Evolutionary conservation across 2,888 invertebrate genomes (phyloP), one percentile per base, ranked within the genome.

Genomic region (Platerodrilus igneus): DNA sequence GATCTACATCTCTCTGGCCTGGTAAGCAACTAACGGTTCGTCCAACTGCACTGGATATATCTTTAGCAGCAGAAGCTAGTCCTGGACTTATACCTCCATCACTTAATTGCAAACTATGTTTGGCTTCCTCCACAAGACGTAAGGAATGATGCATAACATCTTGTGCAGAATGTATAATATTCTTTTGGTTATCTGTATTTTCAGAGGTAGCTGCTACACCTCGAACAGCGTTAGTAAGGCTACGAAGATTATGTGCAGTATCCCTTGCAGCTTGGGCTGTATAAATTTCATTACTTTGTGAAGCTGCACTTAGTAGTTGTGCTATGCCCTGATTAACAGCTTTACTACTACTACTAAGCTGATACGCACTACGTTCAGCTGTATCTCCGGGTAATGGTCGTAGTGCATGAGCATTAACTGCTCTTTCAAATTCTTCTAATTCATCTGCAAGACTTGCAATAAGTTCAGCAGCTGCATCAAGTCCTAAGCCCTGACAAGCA

Each of bases 1-100:
- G 78, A 62, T 96, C 95, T n/a, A 97, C 85, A 62, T 95, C 94
- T 35, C 85, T 81, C 64, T 95, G 93, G 0, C 94, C 93, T 0
- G 96, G 95, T 25, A 96, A 77, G 47, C 90, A 89, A 50, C 86
- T 85, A 34, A 95, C 79, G 50, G 83, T 82, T 49, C 75, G 76
- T 53, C 78, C 78, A 33, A 85, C 66, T 1, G 73, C 68, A 41
- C 57, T 62, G 0, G 71, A 66, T 0, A 90, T 83, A 46, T 83
- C 81, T 54, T 82, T 83, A 3, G 84, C 83, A 0, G 86, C 81
- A 46, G 79, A 77, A 7, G 82, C 80, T 25, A 94, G 72, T 50
- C 75, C 70, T 0, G 79, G 75, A 3, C 77, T 74, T 47, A 75
- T 69, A 32, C 79, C 80, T 0, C 81, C 78, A 46, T 79, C 79